These are phyloP conservation scores for Cephus nigrinus DNA, from an alignment of 2,888 invertebrate genomes.

Conservation along the genomic window DNA sequence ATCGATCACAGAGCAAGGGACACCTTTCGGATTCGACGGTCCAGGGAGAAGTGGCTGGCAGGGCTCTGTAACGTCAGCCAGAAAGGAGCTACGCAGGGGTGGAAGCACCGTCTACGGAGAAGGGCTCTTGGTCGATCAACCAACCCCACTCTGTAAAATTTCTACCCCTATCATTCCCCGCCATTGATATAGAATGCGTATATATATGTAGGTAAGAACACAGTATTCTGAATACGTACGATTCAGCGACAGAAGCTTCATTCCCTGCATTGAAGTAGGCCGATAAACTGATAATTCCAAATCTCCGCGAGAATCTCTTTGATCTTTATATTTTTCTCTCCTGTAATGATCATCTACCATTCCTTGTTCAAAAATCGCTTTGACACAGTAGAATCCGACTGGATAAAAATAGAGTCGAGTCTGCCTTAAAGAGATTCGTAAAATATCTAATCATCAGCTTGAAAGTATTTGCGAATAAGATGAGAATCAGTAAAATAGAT, in stretches of 20 bases:
- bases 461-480: too few relatives aligned
- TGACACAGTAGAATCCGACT: background rate
- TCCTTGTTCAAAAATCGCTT: background rate
- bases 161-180: slow-evolving; percentile 9
- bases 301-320: background rate
- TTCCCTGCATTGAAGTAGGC: background rate
- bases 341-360: background rate
- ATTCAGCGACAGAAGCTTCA: background rate
- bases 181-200: background rate
- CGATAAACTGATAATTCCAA: background rate
- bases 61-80: slow-evolving; percentile 20
- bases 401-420: background rate
- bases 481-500: background rate
- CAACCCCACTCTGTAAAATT: slow-evolving; percentile 33
- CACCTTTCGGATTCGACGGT: slow-evolving; percentile 32
- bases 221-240: background rate
- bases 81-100: slow-evolving; percentile 22
- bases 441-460: too few relatives aligned
- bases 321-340: background rate
- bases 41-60: slow-evolving; percentile 39
- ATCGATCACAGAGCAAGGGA: slow-evolving; percentile 14
- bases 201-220: background rate
- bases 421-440: too few relatives aligned
- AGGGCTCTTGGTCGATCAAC: slow-evolving; percentile 40
- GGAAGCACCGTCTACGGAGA: slow-evolving; percentile 30